phyloP scores from a whole-genome alignment of 2,888 invertebrate genomes.

The Yponomeuta plumbellus region DNA sequence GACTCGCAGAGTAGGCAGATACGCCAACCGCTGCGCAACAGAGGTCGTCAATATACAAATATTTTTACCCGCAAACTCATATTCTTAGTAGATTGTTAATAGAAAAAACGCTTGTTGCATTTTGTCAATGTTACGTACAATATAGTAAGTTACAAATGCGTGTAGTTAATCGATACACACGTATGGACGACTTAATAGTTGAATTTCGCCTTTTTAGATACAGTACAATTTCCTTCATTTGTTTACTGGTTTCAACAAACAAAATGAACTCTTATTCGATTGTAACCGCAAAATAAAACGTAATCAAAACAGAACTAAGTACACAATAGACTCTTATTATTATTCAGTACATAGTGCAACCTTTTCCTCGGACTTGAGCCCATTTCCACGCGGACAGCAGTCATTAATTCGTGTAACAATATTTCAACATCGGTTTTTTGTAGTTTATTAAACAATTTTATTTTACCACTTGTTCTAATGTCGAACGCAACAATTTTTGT shows the following conservation, averaged over 20 bases:
- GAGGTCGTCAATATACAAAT: no score
- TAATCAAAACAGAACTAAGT: background rate
- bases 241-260: background rate
- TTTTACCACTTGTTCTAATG: background rate
- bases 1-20: no score
- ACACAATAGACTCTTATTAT: background rate
- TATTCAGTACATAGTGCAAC: background rate
- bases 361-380: background rate
- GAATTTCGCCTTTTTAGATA: background rate
- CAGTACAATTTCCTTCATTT: background rate
- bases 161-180: no score
- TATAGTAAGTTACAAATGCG: no score
- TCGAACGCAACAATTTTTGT: no score
- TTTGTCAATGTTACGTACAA: no score
- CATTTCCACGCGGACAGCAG: background rate
- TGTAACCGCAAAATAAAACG: background rate
- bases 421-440: background rate
- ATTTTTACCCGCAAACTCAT: no score
- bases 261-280: background rate
- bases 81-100: no score
- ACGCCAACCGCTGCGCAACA: no score
- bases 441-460: background rate
- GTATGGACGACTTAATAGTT: background rate
- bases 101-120: no score
- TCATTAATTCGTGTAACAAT: background rate